Evolutionary conservation across 2,888 invertebrate genomes (phyloP).

Genomic region (Synergus itoensis): DNA sequence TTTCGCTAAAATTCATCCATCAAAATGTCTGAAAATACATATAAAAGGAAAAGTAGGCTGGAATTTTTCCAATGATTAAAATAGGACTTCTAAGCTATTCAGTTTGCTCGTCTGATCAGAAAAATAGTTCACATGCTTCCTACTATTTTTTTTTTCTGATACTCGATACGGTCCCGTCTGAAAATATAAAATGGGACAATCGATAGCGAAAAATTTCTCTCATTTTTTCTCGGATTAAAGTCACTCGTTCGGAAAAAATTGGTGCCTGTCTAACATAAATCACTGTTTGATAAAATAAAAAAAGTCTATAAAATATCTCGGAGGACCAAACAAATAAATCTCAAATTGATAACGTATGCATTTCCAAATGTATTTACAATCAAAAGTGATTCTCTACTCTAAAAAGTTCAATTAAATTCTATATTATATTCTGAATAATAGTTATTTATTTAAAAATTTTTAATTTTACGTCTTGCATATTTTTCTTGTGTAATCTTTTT

Average conservation of each 20-base stretch:
- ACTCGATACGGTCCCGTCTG: neutral
- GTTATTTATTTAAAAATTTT: neutral
- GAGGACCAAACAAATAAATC: neutral
- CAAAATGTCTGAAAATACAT: neutral
- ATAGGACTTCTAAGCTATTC: neutral
- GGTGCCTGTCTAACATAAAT: conserved; percentile 12
- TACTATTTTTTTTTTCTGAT: conserved; percentile 15
- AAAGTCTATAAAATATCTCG: neutral
- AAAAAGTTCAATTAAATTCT: neutral
- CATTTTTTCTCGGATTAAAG: conserved; percentile 19
- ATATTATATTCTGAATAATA: neutral
- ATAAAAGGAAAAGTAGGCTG: neutral
- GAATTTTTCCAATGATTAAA: neutral
- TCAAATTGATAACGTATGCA: neutral
- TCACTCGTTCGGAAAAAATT: neutral
- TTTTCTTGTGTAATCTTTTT: conserved; percentile 45
- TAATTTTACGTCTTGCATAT: neutral
- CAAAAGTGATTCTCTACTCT: neutral
- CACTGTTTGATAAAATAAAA: neutral
- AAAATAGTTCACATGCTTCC: conserved; percentile 17
- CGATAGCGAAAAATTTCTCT: conserved; percentile 25
- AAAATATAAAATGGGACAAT: conserved; percentile 14
- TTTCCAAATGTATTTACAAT: neutral
- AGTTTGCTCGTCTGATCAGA: conserved; percentile 1
- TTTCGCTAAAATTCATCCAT: neutral